Conservation (phyloP, 2,113 vertebrate species). For the Chauna torquata region DNA sequence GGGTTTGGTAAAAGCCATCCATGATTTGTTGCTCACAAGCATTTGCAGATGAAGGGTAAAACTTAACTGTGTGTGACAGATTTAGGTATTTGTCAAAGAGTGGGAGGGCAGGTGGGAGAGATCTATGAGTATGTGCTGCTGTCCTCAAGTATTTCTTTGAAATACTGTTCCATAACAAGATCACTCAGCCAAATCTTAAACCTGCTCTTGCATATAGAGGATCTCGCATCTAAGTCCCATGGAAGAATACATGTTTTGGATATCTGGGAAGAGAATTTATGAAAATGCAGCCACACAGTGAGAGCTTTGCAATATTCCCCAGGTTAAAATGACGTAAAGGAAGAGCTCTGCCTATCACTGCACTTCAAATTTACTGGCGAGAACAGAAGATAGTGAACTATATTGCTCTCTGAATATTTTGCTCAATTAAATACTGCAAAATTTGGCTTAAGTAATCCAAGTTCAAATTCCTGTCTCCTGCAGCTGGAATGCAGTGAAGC, state of each 20-base stretch:
- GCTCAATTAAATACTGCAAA: slow-evolving; percentile 36
- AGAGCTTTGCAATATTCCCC: background rate
- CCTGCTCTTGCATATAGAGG: background rate
- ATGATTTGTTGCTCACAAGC: slow-evolving; percentile 1
- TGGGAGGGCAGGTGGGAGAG: background rate
- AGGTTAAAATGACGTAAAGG: background rate
- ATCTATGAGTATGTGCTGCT: background rate
- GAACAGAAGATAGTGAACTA: background rate
- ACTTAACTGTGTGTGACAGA: background rate
- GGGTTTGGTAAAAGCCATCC: background rate
- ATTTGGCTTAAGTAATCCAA: background rate
- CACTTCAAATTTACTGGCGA: background rate
- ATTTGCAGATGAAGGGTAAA: slow-evolving; percentile 27
- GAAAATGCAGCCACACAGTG: background rate
- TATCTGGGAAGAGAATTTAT: background rate
- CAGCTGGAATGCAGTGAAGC: slow-evolving; percentile 36
- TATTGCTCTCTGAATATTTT: background rate
- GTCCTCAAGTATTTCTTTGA: background rate
- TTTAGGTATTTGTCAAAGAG: background rate
- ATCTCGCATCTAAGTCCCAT: background rate
- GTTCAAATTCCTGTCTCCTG: slow-evolving; percentile 16
- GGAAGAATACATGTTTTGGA: background rate
- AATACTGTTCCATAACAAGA: background rate
- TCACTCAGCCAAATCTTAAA: background rate
- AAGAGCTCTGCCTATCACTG: background rate